These are phyloP conservation scores for Symphodus melops DNA, from an alignment of 2,113 vertebrate species.

Conservation along the genomic window DNA sequence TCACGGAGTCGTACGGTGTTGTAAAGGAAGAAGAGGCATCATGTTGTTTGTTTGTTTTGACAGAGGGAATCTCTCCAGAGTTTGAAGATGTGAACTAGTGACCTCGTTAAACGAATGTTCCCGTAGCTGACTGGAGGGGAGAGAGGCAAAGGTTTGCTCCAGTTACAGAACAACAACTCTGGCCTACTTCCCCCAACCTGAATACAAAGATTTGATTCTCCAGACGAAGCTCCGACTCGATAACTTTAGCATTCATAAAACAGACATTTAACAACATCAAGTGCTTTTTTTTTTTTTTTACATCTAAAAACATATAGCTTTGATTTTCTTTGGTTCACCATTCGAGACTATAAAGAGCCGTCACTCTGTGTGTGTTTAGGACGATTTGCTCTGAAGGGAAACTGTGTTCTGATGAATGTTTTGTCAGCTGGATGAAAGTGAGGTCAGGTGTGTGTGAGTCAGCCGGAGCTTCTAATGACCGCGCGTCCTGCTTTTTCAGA, in stretches of 20 bases:
- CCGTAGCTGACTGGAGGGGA: too few relatives aligned
- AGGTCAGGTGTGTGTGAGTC: constrained; percentile 10
- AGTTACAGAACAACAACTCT: neutral
- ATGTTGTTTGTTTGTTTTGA: too few relatives aligned
- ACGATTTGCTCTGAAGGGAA: too few relatives aligned
- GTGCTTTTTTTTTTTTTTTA: too few relatives aligned
- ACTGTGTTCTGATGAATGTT: neutral
- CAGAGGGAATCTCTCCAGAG: neutral
- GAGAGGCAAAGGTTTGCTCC: neutral
- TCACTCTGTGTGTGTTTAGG: neutral
- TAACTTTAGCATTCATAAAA: too few relatives aligned
- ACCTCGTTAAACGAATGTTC: neutral
- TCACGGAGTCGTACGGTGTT: too few relatives aligned
- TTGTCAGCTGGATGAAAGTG: neutral
- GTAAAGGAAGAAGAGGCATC: too few relatives aligned
- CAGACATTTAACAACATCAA: too few relatives aligned
- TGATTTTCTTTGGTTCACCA: neutral
- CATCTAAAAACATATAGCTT: too few relatives aligned
- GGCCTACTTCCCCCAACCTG: neutral
- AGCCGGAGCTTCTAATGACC: neutral
- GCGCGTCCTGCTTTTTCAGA: too few relatives aligned
- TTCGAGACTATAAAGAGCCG: too few relatives aligned
- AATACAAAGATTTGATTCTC: neutral
- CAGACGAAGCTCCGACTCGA: neutral
- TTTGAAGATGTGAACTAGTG: neutral